These are phyloP conservation scores for Drosophila lacertosa DNA, from an alignment of 1,140 invertebrate genomes.

Conservation along the genomic window DNA sequence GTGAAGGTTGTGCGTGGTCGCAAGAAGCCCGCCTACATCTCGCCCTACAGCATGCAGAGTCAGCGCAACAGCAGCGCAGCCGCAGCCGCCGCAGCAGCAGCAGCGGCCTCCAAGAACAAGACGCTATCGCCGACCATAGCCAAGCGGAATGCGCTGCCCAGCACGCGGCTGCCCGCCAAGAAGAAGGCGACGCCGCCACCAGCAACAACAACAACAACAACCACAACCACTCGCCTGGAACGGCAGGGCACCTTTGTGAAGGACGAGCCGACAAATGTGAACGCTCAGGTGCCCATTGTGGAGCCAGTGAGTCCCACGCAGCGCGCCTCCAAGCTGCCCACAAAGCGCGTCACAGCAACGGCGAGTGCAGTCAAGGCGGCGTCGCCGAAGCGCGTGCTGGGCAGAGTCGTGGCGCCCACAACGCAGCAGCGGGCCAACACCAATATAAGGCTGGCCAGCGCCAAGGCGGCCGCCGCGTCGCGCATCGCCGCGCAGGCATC, in stretches of 20 bases:
- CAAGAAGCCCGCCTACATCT: constrained; percentile 89
- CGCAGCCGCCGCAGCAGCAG: constrained; percentile 33
- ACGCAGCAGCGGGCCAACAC: constrained; percentile 84
- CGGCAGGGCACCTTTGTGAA: constrained; percentile 95
- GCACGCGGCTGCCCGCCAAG: constrained; percentile 34
- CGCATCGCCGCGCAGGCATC: constrained; percentile 70
- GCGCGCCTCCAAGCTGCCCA: constrained; percentile 78
- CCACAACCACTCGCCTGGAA: constrained; percentile 85
- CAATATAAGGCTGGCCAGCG: constrained; percentile 74
- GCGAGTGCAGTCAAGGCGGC: constrained; percentile 28
- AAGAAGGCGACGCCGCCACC: constrained; percentile 48
- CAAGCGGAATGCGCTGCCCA: constrained; percentile 52
- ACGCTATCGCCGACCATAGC: constrained; percentile 65
- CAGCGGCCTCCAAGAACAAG: constrained; percentile 54
- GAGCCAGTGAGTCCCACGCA: constrained; percentile 84
- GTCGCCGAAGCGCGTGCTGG: constrained; percentile 45
- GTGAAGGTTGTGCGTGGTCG: constrained; percentile 90
- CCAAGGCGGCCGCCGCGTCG: constrained; percentile 56
- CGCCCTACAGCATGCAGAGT: constrained; percentile 85
- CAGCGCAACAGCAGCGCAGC: constrained; percentile 71
- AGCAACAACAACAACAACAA: constrained; percentile 6
- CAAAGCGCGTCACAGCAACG: constrained; percentile 66
- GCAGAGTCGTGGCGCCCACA: constrained; percentile 15
- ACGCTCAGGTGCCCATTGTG: constrained; percentile 84
- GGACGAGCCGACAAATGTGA: constrained; percentile 87